Conservation (phyloP, 1,140 invertebrate genomes). For the Holcopasites calliopsidis region DNA sequence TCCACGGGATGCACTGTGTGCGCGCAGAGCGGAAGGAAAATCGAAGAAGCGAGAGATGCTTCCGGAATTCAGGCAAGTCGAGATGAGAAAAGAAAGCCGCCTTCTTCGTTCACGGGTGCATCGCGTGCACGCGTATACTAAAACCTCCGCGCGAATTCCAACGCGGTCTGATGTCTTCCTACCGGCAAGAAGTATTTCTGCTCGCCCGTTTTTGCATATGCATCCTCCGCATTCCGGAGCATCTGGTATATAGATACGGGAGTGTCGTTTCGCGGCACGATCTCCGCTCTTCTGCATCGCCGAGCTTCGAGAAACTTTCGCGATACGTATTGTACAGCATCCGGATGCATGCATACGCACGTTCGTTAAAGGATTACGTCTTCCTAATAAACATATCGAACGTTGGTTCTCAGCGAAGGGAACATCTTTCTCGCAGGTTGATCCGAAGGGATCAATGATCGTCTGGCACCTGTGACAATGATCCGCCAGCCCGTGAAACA, state of each 20-base stretch:
- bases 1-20: not conserved
- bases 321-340: too few species aligned
- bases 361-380: slow-evolving; percentile 40
- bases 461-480: slow-evolving; percentile 18
- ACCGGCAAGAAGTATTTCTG: slow-evolving; percentile 42
- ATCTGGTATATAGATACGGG: slow-evolving; percentile 4
- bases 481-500: slow-evolving; percentile 29
- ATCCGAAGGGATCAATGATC: slow-evolving; percentile 9
- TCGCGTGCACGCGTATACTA: not conserved
- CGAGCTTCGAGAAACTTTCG: slow-evolving; percentile 28
- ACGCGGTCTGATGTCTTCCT: slow-evolving; percentile 29
- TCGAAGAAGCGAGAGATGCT: slow-evolving; percentile 1
- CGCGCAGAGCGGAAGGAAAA: not conserved
- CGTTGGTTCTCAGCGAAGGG: not conserved
- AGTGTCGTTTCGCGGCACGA: slow-evolving; percentile 12
- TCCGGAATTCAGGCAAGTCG: slow-evolving; percentile 28
- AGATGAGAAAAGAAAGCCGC: slow-evolving; percentile 26
- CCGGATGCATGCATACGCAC: slow-evolving; percentile 15
- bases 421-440: not conserved
- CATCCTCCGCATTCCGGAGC: slow-evolving; percentile 18
- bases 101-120: slow-evolving; percentile 21
- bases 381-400: too few species aligned
- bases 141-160: slow-evolving; percentile 42
- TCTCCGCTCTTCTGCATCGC: slow-evolving; percentile 22
- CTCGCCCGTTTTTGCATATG: slow-evolving; percentile 38